These are phyloP conservation scores for Tryphoninae sp. DNA, from an alignment of 2,888 invertebrate species.

Conservation along the genomic window DNA sequence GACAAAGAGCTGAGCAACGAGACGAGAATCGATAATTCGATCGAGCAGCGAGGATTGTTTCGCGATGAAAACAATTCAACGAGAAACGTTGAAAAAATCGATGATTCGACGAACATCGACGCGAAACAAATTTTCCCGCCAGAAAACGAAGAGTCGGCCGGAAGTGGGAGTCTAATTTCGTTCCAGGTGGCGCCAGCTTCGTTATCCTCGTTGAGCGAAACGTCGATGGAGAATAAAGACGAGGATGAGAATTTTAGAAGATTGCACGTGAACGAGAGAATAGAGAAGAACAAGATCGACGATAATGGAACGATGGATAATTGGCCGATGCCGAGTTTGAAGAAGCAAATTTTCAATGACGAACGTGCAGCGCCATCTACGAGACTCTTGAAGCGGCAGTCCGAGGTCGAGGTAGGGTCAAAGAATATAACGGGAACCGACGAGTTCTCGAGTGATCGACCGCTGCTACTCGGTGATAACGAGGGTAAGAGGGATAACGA, in stretches of 20 bases:
- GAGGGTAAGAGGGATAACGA: conserved; percentile 14
- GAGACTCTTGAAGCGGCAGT: not conserved
- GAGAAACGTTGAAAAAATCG: not conserved
- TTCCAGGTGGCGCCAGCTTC: too few relatives aligned
- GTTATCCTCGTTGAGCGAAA: not conserved
- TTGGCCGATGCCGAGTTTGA: not conserved
- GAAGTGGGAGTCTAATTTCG: not conserved
- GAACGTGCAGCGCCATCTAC: not conserved
- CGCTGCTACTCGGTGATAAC: not conserved
- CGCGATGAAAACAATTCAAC: not conserved
- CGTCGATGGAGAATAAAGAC: not conserved
- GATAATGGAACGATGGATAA: not conserved
- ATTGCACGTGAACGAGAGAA: not conserved
- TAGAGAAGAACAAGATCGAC: not conserved
- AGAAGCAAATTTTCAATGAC: not conserved
- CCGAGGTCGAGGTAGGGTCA: not conserved
- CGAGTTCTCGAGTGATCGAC: conserved; percentile 16
- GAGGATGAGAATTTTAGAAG: not conserved
- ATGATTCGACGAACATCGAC: not conserved
- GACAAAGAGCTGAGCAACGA: not conserved
- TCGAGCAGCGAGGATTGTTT: conserved; percentile 7
- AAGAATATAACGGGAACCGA: not conserved
- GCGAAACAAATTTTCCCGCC: not conserved
- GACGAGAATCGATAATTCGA: not conserved
- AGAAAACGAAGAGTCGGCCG: not conserved